phyloP scores from a whole-genome alignment of 2,888 invertebrate genomes.

The Eugnorisma glareosa region DNA sequence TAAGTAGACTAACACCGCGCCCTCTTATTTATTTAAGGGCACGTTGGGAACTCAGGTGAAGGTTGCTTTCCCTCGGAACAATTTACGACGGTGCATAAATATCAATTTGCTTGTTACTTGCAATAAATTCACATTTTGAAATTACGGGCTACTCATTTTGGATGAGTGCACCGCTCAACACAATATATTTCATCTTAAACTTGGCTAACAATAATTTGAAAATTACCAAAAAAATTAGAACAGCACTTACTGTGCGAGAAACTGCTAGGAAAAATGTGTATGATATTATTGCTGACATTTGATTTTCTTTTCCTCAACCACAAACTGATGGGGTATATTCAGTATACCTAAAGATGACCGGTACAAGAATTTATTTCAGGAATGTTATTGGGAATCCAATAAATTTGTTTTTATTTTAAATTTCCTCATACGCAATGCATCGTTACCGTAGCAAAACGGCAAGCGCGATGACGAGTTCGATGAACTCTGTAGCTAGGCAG shows the following conservation, averaged over 20 bases:
- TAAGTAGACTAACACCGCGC: constrained; percentile 63
- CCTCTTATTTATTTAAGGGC: constrained; percentile 67
- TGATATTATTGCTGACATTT: not conserved
- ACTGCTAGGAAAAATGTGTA: not conserved
- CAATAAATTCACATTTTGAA: constrained; percentile 81
- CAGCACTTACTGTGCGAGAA: not conserved
- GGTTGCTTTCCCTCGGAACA: constrained; percentile 69
- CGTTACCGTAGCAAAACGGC: too few species aligned
- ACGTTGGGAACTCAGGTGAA: constrained; percentile 68
- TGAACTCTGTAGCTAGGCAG: too few species aligned
- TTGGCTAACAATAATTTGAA: not conserved
- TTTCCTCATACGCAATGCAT: too few species aligned
- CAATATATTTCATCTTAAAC: constrained; percentile 30
- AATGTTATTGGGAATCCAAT: too few species aligned
- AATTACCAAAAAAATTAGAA: not conserved
- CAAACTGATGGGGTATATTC: too few species aligned
- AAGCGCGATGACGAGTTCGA: too few species aligned
- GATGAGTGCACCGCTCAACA: constrained; percentile 61
- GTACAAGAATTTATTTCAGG: too few species aligned
- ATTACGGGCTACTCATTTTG: constrained; percentile 48
- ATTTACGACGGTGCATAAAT: constrained; percentile 81
- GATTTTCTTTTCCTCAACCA: not conserved
- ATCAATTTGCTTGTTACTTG: constrained; percentile 78
- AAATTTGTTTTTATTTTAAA: too few species aligned
- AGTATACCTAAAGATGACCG: too few species aligned